Evolutionary conservation across 1,140 invertebrate genomes (phyloP), one percentile per base, ranked within the genome.

Genomic region (Hestina assimilis): DNA sequence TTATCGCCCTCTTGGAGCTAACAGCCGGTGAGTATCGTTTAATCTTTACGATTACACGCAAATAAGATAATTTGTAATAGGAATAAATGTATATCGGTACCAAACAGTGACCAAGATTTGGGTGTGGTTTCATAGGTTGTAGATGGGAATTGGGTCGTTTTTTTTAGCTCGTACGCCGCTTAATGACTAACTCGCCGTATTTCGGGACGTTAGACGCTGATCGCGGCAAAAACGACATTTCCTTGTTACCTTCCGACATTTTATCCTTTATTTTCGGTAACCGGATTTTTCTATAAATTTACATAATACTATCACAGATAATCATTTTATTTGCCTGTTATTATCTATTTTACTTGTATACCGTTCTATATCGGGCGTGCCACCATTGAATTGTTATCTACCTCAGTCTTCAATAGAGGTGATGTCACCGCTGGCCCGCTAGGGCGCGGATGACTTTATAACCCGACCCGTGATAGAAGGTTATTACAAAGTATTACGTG

Each of bases 11-110:
- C 66, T 60, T 61, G 58, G 65, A 76, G 60, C 59, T 61, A 53
- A 60, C 58, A 75, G 75, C 79, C 80, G 79, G 83, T 87, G 62
- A 71, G 82, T 79, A 74, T 71, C 41, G 11, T 65, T 43, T 56
- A 60, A 69, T 68, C 29, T 56, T 15, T 15, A 45, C 14, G 21
- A 33, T 20, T 43, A 12, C 31, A 43, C 17, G 42, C 38, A 19
- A 53, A 47, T 24, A 46, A 47, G 33, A 52, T 55, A 61, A 63
- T 53, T 42, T 66, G 59, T 48, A 45, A 60, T 70, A 61, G 53
- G 60, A 70, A 35, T 43, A 12, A 7, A 38, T 2, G 9, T 9
- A 23, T 21, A 21, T 19, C 29, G 29, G 8, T 31, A 14, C 3
- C 21, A 9, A 8, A 17, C 21, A 4, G 14, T 28, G 14, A 11